Percentiles rank a stretch among this genome's conserved stretches.
phyloP scores from a whole-genome alignment of 2,113 vertebrate genomes.

The Haplochromis burtoni region DNA sequence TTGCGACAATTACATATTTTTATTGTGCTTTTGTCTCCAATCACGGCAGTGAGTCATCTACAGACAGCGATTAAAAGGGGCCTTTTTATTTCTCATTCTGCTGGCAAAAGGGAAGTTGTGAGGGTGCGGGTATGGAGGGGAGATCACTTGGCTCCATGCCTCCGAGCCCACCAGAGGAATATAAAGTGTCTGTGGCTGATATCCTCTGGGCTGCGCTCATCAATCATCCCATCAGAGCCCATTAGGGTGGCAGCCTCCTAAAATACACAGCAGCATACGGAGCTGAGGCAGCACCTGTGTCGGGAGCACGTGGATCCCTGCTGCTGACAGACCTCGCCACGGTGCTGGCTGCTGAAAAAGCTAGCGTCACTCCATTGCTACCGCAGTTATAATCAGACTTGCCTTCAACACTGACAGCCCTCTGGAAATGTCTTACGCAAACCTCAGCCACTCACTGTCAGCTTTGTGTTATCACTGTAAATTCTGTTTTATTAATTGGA shows the following conservation, averaged over 20 bases:
- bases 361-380: neutral
- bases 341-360: constrained; percentile 17
- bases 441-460: constrained; percentile 17
- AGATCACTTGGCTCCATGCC: constrained; percentile 53
- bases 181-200: constrained; percentile 67
- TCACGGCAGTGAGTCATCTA: constrained; percentile 31
- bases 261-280: constrained; percentile 59
- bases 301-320: constrained; percentile 10
- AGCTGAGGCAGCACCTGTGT: constrained; percentile 60
- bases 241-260: constrained; percentile 64
- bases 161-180: constrained; percentile 60
- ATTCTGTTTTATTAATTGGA: constrained; percentile 6
- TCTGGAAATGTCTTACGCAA: constrained; percentile 9
- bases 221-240: constrained; percentile 74
- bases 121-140: neutral
- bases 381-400: constrained; percentile 4
- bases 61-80: constrained; percentile 50
- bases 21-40: constrained; percentile 57
- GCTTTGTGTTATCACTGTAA: neutral
- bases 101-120: neutral
- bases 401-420: constrained; percentile 6
- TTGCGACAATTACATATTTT: constrained; percentile 65
- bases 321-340: constrained; percentile 16
- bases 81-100: constrained; percentile 53
- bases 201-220: constrained; percentile 66